These are phyloP conservation scores for Agrypnia vestita DNA, from an alignment of 1,140 invertebrate species.

Conservation along the genomic window DNA sequence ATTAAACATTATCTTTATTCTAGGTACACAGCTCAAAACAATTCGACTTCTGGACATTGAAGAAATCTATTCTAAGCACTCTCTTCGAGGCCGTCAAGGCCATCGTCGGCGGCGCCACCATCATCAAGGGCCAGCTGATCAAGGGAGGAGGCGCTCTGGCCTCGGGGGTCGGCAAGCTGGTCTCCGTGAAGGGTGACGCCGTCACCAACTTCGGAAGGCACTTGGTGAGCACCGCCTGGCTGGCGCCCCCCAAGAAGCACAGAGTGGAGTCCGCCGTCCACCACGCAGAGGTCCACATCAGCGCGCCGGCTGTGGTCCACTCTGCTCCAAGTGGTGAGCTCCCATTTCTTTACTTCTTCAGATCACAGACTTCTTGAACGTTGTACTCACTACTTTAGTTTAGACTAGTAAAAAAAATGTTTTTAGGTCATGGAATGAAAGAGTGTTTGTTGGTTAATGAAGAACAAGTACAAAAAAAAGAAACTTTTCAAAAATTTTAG, in stretches of 20 bases:
- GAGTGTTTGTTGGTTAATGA: too few relatives aligned
- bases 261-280: background rate
- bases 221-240: constrained; percentile 81
- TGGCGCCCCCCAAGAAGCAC: constrained; percentile 72
- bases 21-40: constrained; percentile 59
- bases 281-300: constrained; percentile 20
- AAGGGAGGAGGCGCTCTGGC: constrained; percentile 86
- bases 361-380: too few relatives aligned
- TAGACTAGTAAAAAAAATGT: too few relatives aligned
- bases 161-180: constrained; percentile 81
- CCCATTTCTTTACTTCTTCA: too few relatives aligned
- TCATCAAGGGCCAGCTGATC: constrained; percentile 87
- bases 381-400: too few relatives aligned
- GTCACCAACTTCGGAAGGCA: constrained; percentile 84
- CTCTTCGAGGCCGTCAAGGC: constrained; percentile 88
- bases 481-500: too few relatives aligned
- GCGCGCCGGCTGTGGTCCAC: constrained; percentile 21
- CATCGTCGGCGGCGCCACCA: constrained; percentile 87
- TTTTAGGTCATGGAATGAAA: too few relatives aligned
- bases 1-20: constrained; percentile 6
- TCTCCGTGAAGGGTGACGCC: constrained; percentile 81
- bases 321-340: constrained; percentile 38
- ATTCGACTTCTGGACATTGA: constrained; percentile 83
- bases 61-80: constrained; percentile 86
- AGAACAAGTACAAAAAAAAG: too few relatives aligned